Evolutionary conservation across 2,888 invertebrate species (phyloP).

Genomic region (Diplazon laetatorius): DNA sequence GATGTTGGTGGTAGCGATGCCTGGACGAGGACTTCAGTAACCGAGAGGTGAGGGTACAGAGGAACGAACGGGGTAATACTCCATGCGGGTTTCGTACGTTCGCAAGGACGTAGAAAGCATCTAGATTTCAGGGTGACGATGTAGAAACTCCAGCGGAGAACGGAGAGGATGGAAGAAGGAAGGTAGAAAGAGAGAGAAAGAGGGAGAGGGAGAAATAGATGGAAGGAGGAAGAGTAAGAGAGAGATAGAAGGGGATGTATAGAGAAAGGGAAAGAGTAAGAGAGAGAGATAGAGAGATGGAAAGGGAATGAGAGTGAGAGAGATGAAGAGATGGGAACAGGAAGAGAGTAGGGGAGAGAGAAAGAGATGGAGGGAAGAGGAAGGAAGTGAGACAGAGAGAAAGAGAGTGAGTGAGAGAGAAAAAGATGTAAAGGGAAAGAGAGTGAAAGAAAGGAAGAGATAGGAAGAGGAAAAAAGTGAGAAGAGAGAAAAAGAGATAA

Average conservation of each 20-base stretch:
- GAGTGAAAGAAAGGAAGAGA: too few species aligned
- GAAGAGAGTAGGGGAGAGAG: constrained; percentile 56
- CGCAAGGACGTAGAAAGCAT: constrained; percentile 70
- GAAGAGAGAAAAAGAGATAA: constrained; percentile 23
- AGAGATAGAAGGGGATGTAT: constrained; percentile 71
- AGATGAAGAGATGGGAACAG: too few species aligned
- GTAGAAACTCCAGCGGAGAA: constrained; percentile 65
- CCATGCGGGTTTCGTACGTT: constrained; percentile 52
- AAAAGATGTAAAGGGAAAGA: constrained; percentile 51
- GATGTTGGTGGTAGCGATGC: constrained; percentile 4
- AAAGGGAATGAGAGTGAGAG: constrained; percentile 52
- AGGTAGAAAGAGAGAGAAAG: constrained; percentile 28
- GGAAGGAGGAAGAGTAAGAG: constrained; percentile 55
- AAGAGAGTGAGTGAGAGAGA: constrained; percentile 53
- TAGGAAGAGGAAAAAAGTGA: constrained; percentile 48
- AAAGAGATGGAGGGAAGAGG: constrained; percentile 51
- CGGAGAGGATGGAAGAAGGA: constrained; percentile 20
- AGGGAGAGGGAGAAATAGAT: constrained; percentile 52
- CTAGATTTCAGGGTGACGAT: constrained; percentile 79
- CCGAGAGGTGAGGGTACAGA: constrained; percentile 44
- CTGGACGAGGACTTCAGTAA: constrained; percentile 40
- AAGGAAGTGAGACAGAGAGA: not conserved
- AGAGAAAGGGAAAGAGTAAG: constrained; percentile 27
- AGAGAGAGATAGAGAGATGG: not conserved
- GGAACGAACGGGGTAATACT: constrained; percentile 51